A percentile compares a stretch with the other conserved stretches of the same genome.
Evolutionary conservation across 1,140 invertebrate genomes (phyloP).

Genomic region (Tetragonula clypearis): DNA sequence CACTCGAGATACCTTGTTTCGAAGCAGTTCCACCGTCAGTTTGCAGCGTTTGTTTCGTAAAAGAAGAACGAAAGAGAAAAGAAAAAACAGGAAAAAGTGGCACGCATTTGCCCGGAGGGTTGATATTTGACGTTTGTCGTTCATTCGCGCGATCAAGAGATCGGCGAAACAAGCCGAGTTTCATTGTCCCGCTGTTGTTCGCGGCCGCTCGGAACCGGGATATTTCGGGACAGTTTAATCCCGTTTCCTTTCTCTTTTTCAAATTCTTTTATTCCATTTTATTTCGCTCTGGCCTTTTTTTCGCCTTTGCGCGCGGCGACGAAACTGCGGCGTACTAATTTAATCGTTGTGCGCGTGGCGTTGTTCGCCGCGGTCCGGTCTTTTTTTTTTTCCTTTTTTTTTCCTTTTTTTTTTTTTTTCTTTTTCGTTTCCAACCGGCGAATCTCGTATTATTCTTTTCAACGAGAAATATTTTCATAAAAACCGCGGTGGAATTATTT

Average conservation of each 20-base stretch:
- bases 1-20: too few relatives aligned
- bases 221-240: constrained; percentile 30
- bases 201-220: not conserved
- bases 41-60: not conserved
- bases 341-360: constrained; percentile 8
- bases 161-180: not conserved
- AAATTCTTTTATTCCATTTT: not conserved
- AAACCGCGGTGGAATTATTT: constrained; percentile 10
- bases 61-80: too few relatives aligned
- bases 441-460: not conserved
- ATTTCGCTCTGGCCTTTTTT: too few relatives aligned
- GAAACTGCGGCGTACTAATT: constrained; percentile 12
- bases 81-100: not conserved
- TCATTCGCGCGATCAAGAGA: constrained; percentile 18
- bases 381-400: not conserved
- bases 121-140: constrained; percentile 9
- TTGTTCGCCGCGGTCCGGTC: not conserved
- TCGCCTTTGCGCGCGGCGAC: not conserved
- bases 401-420: too few relatives aligned
- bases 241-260: not conserved
- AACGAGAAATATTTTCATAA: constrained; percentile 31
- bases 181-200: not conserved
- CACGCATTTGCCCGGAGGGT: too few relatives aligned
- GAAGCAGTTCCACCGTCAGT: not conserved
- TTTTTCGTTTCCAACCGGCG: not conserved